Evolutionary conservation across 2,888 invertebrate genomes (phyloP).

Genomic region (Drosophila neotestacea): DNA sequence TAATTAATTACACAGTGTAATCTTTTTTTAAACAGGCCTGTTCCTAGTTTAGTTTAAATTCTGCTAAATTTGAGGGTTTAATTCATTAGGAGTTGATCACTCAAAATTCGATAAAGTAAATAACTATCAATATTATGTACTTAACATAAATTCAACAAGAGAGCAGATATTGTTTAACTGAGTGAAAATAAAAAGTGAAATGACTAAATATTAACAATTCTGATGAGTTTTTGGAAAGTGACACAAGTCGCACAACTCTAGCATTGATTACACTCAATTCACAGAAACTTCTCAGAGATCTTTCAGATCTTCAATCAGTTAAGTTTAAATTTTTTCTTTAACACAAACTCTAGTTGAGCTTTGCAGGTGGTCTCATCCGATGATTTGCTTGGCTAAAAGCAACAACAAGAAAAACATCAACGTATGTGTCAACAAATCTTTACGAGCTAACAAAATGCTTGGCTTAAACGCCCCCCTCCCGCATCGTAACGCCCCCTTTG

Average conservation of each 20-base stretch:
- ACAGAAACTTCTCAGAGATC: neutral
- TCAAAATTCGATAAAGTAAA: too few relatives aligned
- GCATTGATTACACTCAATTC: neutral
- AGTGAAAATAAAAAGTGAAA: too few relatives aligned
- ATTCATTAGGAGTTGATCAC: too few relatives aligned
- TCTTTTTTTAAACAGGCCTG: too few relatives aligned
- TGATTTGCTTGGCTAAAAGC: conserved; percentile 60
- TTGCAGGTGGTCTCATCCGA: conserved; percentile 58
- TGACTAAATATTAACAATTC: neutral
- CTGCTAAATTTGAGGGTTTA: too few relatives aligned
- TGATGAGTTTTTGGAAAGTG: neutral
- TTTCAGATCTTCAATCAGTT: conserved; percentile 10
- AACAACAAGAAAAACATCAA: conserved; percentile 56
- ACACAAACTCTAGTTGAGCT: conserved; percentile 20
- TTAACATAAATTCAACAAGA: too few relatives aligned
- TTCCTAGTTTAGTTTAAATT: too few relatives aligned
- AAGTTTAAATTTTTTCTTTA: conserved; percentile 1
- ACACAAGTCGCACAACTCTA: neutral
- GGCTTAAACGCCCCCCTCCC: conserved; percentile 28
- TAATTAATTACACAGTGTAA: too few relatives aligned
- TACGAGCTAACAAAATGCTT: conserved; percentile 74
- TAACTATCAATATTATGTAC: too few relatives aligned
- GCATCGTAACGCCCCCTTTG: conserved; percentile 15
- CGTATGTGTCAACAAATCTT: conserved; percentile 75
- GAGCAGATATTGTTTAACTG: too few relatives aligned